Percentiles rank a stretch among this genome's conserved stretches.
Evolutionary conservation across 2,113 vertebrate species (phyloP).

Genomic region (Sinocyclocheilus anshuiensis): DNA sequence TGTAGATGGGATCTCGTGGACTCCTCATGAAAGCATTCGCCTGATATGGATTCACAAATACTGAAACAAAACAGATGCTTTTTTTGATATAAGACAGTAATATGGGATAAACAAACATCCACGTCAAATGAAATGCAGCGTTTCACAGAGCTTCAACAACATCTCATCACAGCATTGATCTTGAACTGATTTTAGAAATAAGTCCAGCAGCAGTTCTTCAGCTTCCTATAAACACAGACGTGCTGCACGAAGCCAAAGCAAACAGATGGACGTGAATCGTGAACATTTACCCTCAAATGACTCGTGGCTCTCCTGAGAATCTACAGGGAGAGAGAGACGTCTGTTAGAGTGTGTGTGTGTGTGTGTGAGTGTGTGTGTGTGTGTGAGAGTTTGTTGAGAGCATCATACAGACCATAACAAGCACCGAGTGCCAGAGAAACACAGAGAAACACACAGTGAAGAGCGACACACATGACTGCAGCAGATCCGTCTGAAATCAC

Average conservation of each 20-base stretch:
- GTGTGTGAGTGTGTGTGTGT: not conserved
- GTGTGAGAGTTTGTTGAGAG: not conserved
- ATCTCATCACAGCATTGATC: not conserved
- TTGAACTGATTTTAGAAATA: not conserved
- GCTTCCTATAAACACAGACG: not conserved
- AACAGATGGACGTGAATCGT: not conserved
- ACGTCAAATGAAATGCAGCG: too few species aligned
- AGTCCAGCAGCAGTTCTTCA: not conserved
- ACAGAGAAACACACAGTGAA: constrained; percentile 67
- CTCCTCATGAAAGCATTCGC: constrained; percentile 72
- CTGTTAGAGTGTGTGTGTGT: constrained; percentile 18
- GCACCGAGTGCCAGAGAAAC: constrained; percentile 61
- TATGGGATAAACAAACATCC: not conserved
- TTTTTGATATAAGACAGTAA: not conserved
- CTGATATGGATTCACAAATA: constrained; percentile 64
- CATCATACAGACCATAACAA: constrained; percentile 64
- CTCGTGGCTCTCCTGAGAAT: constrained; percentile 77
- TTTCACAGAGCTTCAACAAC: too few species aligned
- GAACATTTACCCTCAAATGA: constrained; percentile 71
- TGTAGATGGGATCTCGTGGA: not conserved
- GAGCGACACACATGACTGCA: constrained; percentile 62
- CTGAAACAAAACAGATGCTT: constrained; percentile 52
- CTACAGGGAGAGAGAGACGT: constrained; percentile 56
- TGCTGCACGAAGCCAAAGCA: not conserved
- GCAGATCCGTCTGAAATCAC: constrained; percentile 41